A percentile compares a stretch with the other conserved stretches of the same genome.
Evolutionary conservation across 2,797 vertebrate genomes (phyloP).

Genomic region (Acipenser oxyrinchus): DNA sequence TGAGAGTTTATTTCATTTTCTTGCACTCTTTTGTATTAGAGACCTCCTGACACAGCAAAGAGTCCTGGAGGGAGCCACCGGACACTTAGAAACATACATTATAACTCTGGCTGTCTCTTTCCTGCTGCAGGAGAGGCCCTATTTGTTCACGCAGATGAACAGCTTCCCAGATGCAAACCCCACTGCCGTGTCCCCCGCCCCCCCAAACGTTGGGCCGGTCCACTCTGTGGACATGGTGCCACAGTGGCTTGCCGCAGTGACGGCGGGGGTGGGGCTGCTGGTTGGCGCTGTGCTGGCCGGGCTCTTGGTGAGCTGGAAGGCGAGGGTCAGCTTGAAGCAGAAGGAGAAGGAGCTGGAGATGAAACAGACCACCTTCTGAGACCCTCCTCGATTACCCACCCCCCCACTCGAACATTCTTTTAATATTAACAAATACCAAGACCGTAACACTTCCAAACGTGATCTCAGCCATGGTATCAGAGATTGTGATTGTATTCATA

Average conservation of each 20-base stretch:
- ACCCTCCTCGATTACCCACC: not conserved
- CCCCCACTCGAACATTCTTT: too few relatives aligned
- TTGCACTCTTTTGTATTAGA: too few relatives aligned
- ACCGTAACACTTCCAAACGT: too few relatives aligned
- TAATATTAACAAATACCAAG: too few relatives aligned
- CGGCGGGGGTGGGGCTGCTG: conserved; percentile 49
- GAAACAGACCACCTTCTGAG: conserved; percentile 40
- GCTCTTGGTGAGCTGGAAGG: conserved; percentile 41
- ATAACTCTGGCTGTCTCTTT: conserved; percentile 13
- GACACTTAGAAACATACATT: too few relatives aligned
- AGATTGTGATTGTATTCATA: too few relatives aligned
- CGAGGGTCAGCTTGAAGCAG: conserved; percentile 12
- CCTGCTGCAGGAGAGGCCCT: conserved; percentile 70
- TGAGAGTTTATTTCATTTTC: too few relatives aligned
- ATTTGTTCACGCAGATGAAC: conserved; percentile 71
- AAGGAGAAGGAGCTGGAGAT: conserved; percentile 19
- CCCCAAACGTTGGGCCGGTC: too few relatives aligned
- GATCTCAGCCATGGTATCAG: too few relatives aligned
- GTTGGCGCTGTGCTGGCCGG: conserved; percentile 51
- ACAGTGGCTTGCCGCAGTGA: conserved; percentile 62
- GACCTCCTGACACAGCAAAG: too few relatives aligned
- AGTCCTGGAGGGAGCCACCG: too few relatives aligned
- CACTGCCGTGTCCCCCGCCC: too few relatives aligned
- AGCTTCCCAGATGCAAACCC: conserved; percentile 37
- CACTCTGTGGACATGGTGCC: conserved; percentile 31